Base-by-base conservation (phyloP, 2,113 vertebrate genomes). In the Xiphorhynchus elegans region DNA sequence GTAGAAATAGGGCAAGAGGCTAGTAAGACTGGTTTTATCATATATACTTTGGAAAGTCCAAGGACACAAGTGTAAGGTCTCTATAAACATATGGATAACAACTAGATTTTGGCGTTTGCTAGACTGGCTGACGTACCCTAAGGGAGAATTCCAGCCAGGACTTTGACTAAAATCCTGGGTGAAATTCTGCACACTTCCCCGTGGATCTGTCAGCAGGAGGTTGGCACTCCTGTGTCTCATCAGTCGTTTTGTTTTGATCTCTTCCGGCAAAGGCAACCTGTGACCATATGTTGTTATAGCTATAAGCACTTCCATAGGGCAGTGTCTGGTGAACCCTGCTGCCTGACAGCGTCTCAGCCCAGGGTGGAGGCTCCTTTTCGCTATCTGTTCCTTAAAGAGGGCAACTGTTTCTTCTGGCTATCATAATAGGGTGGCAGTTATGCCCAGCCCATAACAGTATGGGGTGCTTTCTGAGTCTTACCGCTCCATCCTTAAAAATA, bases 381-480 rank as follows among this genome's bases (percentile, higher is more conserved):
- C 81, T 96, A 97, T 97, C 96, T 95, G 2, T 6, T 56, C 62
- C 66, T 64, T 13, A 69, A 96, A 94, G 87, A 93, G 66, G 21
- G 53, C 74, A 96, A 94, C 96, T 75, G 95, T 78, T 97, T 84
- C 89, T 97, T 91, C 95, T 96, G 95, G 70, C 95, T 96, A 96
- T 97, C 87, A 1, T 9, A 64, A 11, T 33, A 66, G 68, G 31
- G 35, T 7, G 80, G 73, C 94, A 96, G 95, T 95, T 97, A 90
- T 1, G 0, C 79, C 91, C 96, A 90, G 89, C 94, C 87, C 84
- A 0, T 68, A 83, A 85, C 93, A 94, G 75, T 21, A 23, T 0
- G 6, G 0, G 4, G 31, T 62, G 88, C 80, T 91, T 94, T 95
- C 77, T 82, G 87, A 88, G 56, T 31, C 73, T 81, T 47, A 75